A percentile compares a stretch with the other conserved stretches of the same genome.
phyloP scores from a whole-genome alignment of 2,113 vertebrate genomes.

The Pao palembangensis region DNA sequence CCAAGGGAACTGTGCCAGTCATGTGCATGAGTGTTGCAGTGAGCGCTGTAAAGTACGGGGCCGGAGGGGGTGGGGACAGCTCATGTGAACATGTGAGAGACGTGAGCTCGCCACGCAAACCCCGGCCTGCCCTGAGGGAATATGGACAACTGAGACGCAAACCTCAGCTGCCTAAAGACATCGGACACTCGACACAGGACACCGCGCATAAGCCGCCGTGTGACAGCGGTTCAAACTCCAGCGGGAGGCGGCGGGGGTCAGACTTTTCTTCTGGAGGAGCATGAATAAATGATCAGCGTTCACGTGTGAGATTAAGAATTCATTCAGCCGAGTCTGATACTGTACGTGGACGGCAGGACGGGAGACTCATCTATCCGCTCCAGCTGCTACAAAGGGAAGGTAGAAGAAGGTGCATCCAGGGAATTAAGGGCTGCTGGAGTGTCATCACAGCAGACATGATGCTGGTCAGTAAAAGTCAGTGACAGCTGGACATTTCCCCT shows the following conservation, averaged over 20 bases:
- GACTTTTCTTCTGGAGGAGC: slow-evolving; percentile 60
- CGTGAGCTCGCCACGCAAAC: slow-evolving; percentile 21
- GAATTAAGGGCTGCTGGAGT: too few relatives aligned
- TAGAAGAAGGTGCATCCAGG: too few relatives aligned
- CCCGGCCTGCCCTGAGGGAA: slow-evolving; percentile 2
- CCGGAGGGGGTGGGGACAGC: too few relatives aligned
- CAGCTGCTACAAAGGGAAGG: too few relatives aligned
- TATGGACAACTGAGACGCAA: slow-evolving; percentile 28
- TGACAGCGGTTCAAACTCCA: slow-evolving; percentile 27
- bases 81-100: neutral
- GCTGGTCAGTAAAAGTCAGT: too few relatives aligned
- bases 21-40: slow-evolving; percentile 57
- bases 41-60: slow-evolving; percentile 30
- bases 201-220: slow-evolving; percentile 24
- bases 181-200: slow-evolving; percentile 39
- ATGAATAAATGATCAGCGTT: slow-evolving; percentile 74
- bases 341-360: slow-evolving; percentile 45
- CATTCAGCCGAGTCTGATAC: slow-evolving; percentile 58
- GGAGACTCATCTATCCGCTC: neutral
- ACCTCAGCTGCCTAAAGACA: slow-evolving; percentile 29
- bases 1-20: slow-evolving; percentile 71
- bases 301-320: slow-evolving; percentile 73
- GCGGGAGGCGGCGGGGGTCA: slow-evolving; percentile 23
- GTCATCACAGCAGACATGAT: too few relatives aligned
- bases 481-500: neutral